phyloP scores from a whole-genome alignment of 92 coral and sea anemone species.

The Zoanthus sansibaricus region DNA sequence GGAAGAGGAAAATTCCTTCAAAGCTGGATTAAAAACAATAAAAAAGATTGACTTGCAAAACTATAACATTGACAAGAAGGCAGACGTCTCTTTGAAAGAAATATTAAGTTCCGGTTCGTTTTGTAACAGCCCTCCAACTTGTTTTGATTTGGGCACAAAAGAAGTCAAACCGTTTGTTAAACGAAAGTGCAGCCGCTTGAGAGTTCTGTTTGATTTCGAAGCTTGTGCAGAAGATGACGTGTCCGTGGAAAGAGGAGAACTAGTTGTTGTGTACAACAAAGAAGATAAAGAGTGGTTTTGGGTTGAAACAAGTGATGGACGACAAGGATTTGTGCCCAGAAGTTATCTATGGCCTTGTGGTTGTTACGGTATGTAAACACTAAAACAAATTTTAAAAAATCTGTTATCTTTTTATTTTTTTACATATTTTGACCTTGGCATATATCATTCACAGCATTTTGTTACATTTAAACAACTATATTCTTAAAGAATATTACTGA shows the following conservation, averaged over 20 bases:
- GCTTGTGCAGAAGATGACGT: constrained; percentile 70
- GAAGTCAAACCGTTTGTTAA: constrained; percentile 16
- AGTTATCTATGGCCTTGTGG: constrained; percentile 74
- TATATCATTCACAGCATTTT: no score
- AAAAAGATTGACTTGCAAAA: neutral
- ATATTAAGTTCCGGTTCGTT: neutral
- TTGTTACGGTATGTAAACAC: constrained; percentile 63
- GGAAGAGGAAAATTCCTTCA: neutral
- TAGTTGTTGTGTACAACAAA: constrained; percentile 60
- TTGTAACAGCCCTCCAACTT: neutral
- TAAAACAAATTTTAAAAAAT: neutral
- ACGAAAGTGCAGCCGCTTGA: constrained; percentile 39
- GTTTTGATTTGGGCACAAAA: neutral
- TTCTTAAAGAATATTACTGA: no score
- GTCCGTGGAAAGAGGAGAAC: constrained; percentile 64
- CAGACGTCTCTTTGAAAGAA: constrained; percentile 6
- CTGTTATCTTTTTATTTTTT: neutral
- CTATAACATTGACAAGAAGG: neutral
- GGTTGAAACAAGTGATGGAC: constrained; percentile 56
- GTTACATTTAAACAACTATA: no score
- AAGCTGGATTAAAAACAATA: neutral
- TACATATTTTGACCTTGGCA: neutral
- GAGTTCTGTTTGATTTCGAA: constrained; percentile 66
- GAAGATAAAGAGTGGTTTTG: constrained; percentile 76
- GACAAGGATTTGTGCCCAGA: constrained; percentile 70